phyloP scores from a whole-genome alignment of 2,113 vertebrate genomes.

The Percopsis transmontana region DNA sequence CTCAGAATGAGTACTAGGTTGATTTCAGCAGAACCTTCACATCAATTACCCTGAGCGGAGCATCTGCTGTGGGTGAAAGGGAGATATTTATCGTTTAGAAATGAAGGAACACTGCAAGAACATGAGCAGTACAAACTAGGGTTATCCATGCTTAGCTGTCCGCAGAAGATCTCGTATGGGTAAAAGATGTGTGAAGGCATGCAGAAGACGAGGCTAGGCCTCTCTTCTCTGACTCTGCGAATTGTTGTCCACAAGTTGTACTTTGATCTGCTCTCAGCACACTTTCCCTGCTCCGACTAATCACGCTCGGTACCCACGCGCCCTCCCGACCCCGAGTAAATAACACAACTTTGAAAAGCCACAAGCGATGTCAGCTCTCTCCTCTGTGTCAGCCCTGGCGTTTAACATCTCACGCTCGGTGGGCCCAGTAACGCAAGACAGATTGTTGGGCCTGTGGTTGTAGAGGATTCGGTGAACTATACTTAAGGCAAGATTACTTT shows the following conservation, averaged over 20 bases:
- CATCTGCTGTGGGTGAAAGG: constrained; percentile 67
- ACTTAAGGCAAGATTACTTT: constrained; percentile 71
- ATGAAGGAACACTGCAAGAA: constrained; percentile 33
- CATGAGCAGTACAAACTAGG: not conserved
- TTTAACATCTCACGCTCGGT: constrained; percentile 55
- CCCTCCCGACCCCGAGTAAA: constrained; percentile 53
- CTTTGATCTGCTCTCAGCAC: constrained; percentile 6
- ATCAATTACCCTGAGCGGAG: constrained; percentile 85
- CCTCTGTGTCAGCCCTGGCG: constrained; percentile 42
- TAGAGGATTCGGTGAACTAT: constrained; percentile 65
- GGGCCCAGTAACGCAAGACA: constrained; percentile 57
- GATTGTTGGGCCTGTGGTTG: constrained; percentile 45
- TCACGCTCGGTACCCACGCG: constrained; percentile 22
- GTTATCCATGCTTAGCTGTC: not conserved
- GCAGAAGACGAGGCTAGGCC: constrained; percentile 3
- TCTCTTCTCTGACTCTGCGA: constrained; percentile 26
- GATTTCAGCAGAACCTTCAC: constrained; percentile 73
- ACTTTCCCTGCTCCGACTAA: constrained; percentile 29
- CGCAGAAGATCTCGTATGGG: constrained; percentile 18
- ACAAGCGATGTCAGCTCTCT: constrained; percentile 58
- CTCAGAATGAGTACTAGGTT: constrained; percentile 75
- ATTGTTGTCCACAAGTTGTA: not conserved
- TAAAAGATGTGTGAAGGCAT: constrained; percentile 14
- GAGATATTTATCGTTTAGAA: constrained; percentile 76
- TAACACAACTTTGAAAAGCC: constrained; percentile 58